Base-by-base conservation (phyloP, 2,888 invertebrate genomes). In the Malthinus flaveolus region DNA sequence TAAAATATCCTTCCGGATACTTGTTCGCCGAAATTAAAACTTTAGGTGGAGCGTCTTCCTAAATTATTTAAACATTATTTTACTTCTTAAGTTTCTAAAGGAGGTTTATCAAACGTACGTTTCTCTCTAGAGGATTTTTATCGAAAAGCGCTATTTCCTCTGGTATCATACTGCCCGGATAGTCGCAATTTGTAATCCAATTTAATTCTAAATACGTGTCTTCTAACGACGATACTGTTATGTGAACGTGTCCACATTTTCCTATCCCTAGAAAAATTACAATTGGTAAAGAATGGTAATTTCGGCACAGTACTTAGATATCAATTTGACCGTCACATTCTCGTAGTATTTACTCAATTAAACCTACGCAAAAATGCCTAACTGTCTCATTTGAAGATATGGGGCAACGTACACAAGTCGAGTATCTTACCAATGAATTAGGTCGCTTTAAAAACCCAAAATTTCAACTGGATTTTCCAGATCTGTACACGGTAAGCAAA, bases 181-280 rank as follows among this genome's bases (percentile, higher is more conserved):
- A 58, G 47, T 68, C 65, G 67, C 82, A 82, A 61, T 78, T 75
- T 15, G 80, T 72, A 31, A 59, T 37, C 83, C 83, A 83, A 69
- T 83, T 82, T 61, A 83, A 68, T 74, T 83, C 83, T 15, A 83
- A 66, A 69, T 80, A 79, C 7, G 80, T 77, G 58, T 81, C 81
- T 60, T 77, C 71, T 45, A 72, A 57, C 1, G 83, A 79, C 6
- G 83, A 83, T 12, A 83, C 80, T 13, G 83, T 83, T 65, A 83
- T 65, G 74, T 80, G 80, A 15, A 83, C 80, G 65, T 76, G 79
- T 44, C 81, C 81, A 66, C 81, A 81, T 68, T 66, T 71, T 62
- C 63, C 49, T 51, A 59, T 31, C 35, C 55, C 59, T 59, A 15
- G 12, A 58, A 56, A 9, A 36, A 39, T 9, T n/a, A 13, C 4